A percentile compares a stretch with the other conserved stretches of the same genome.
Conservation (phyloP, 2,888 invertebrate species). For the Nebria salina region DNA sequence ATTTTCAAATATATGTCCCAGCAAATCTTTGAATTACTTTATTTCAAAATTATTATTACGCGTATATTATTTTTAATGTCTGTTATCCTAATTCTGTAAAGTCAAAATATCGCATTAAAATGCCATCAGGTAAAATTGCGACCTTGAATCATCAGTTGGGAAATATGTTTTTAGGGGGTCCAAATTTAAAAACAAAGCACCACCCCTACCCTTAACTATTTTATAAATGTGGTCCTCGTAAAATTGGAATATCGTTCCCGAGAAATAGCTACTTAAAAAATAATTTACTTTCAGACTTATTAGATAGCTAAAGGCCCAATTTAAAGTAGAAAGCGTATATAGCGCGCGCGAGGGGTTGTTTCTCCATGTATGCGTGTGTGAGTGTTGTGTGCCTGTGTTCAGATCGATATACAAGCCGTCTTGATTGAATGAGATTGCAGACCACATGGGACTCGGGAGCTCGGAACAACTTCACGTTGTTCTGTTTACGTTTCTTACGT, state of each 20-base stretch:
- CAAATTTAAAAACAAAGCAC: no score
- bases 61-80: no score
- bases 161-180: no score
- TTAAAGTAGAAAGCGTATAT: neutral
- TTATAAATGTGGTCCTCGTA: neutral
- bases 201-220: no score
- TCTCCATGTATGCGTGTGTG: conserved; percentile 4
- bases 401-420: conserved; percentile 54
- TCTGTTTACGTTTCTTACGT: conserved; percentile 41
- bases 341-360: conserved; percentile 3
- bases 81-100: no score
- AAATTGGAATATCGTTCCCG: neutral
- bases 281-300: neutral
- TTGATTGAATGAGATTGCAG: conserved; percentile 57
- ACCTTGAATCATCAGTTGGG: no score
- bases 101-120: no score
- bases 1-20: no score
- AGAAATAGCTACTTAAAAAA: neutral
- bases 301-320: neutral
- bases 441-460: conserved; percentile 55
- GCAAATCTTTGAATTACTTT: no score
- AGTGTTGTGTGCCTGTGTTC: conserved; percentile 3
- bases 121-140: no score
- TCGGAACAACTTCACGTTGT: conserved; percentile 28
- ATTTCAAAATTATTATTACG: no score